Evolutionary conservation across 2,113 vertebrate species (phyloP), one percentile per base, ranked within the genome.

Genomic region (Potamarius usumacintae): DNA sequence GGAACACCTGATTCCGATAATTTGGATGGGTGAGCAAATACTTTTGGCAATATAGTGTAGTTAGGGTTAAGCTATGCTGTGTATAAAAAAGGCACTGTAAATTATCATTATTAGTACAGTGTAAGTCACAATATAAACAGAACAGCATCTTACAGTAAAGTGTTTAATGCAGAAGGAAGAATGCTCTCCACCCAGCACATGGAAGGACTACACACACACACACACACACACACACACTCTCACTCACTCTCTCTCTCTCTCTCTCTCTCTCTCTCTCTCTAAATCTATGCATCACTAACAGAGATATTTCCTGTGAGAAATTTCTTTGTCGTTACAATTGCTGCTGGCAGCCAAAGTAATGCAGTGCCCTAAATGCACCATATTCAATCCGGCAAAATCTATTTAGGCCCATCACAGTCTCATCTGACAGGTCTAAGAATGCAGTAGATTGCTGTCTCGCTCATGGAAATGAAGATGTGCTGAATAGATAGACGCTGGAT

Each of bases 391-490:
- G 20, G 74, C 81, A 84, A 81, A 87, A 85, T 89, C 84, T 76
- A 88, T 90, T 87, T 90, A 85, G 88, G 52, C 81, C 69, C 85
- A 84, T 86, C 80, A 50, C 30, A 6, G 25, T 81, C 69, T 86
- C 52, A n/a, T 86, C 83, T 89, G 87, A 87, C 85, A 80, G 25
- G 83, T 84, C 58, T 60, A 83, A 86, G 86, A 88, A 86, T 65
- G 78, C 72, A 15, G 82, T 63, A 87, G 88, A 89, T 90, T 88
- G 88, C 91, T 77, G 82, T 90, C 85, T 86, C 22, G 48, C 85
- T 92, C 90, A 90, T 90, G 85, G 83, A 90, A 85, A 87, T 84
- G 85, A 87, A 87, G 85, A 84, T 83, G 83, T 87, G 87, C 85
- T 90, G 86, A 90, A 90, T 89, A 80, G 81, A 86, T 60, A 82